Percentiles rank a stretch among this genome's conserved stretches.
Conservation (phyloP, 2,888 invertebrate genomes). For the Coelogynopora nodosa region DNA sequence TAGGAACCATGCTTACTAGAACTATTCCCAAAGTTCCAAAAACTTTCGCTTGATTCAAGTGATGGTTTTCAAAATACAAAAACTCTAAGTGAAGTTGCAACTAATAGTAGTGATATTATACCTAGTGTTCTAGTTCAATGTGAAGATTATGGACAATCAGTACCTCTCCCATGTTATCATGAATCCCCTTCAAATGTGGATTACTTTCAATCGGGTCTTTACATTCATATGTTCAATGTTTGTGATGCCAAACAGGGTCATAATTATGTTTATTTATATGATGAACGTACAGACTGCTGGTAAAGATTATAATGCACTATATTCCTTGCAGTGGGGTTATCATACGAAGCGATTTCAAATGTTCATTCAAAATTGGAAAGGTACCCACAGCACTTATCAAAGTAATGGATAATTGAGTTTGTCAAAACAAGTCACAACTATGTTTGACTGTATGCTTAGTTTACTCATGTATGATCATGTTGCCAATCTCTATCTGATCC, state of each 20-base stretch:
- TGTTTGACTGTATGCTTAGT: slow-evolving; percentile 36
- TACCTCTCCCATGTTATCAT: slow-evolving; percentile 40
- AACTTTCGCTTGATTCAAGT: neutral
- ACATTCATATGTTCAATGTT: slow-evolving; percentile 43
- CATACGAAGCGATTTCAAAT: neutral
- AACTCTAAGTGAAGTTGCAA: neutral
- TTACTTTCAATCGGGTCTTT: slow-evolving; percentile 40
- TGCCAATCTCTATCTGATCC: slow-evolving; percentile 41
- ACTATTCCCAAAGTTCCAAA: neutral
- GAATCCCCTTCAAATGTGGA: slow-evolving; percentile 35
- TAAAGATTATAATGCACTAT: slow-evolving; percentile 40
- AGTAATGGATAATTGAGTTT: slow-evolving; percentile 43
- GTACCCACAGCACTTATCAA: slow-evolving; percentile 28
- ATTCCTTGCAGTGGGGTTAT: slow-evolving; percentile 37
- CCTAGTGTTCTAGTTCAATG: slow-evolving; percentile 23
- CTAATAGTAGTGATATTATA: slow-evolving; percentile 1
- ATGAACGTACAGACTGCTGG: slow-evolving; percentile 39
- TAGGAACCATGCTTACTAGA: neutral
- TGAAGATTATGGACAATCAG: slow-evolving; percentile 43
- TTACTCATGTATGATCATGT: slow-evolving; percentile 39
- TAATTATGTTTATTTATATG: slow-evolving; percentile 37
- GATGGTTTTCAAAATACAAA: neutral
- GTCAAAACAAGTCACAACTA: slow-evolving; percentile 40
- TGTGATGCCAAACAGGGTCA: slow-evolving; percentile 26
- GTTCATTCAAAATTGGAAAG: neutral